Evolutionary conservation across 2,113 vertebrate genomes (phyloP).

Genomic region (Grantiella picta): DNA sequence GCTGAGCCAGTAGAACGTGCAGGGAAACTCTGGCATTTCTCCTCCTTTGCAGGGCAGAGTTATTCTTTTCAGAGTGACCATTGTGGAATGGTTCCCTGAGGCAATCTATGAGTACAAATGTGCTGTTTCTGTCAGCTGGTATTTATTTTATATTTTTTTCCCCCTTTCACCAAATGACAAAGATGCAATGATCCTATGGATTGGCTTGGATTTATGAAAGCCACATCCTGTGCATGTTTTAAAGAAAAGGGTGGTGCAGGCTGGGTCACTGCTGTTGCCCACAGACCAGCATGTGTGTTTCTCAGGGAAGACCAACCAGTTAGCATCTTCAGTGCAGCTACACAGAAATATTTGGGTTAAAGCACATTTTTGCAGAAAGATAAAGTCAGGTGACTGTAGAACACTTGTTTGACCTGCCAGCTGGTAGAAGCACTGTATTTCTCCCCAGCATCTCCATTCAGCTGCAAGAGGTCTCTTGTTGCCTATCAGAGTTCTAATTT

Average conservation of each 20-base stretch:
- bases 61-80: neutral
- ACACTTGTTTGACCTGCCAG: neutral
- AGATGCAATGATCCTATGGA: neutral
- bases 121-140: neutral
- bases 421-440: neutral
- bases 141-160: neutral
- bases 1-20: neutral
- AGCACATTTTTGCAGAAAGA: neutral
- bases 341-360: neutral
- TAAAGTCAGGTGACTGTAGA: neutral
- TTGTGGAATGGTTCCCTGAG: neutral
- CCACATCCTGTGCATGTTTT: neutral
- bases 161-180: neutral
- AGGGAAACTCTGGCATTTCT: neutral
- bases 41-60: neutral
- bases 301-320: neutral
- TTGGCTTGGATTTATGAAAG: neutral
- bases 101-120: neutral
- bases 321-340: neutral
- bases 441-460: neutral
- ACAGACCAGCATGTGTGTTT: fast-evolving
- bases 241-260: neutral
- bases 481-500: conserved; percentile 2
- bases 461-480: neutral
- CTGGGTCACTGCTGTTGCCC: neutral